A percentile compares a stretch with the other conserved stretches of the same genome.
These are phyloP conservation scores for Tethya wilhelma DNA, from an alignment of 37 sponge, comb jelly and placozoan species.

Conservation along the genomic window DNA sequence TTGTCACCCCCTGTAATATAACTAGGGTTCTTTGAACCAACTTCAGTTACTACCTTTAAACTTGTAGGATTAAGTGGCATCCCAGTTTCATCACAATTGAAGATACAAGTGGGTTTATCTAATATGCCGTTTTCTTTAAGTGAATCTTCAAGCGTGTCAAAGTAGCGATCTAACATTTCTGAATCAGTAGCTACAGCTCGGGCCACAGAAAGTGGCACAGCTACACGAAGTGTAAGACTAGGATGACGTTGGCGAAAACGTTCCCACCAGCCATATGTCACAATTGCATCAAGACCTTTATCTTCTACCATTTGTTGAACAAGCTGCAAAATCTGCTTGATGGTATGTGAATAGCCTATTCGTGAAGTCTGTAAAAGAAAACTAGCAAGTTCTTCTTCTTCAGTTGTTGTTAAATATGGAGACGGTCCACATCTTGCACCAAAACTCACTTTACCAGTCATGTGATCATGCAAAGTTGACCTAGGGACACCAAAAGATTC, in stretches of 20 bases:
- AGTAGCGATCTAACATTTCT: background rate
- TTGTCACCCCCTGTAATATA: conserved; percentile 30
- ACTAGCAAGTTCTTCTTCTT: too few species aligned
- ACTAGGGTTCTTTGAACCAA: conserved; percentile 12
- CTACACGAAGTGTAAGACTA: background rate
- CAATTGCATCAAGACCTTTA: conserved; percentile 23
- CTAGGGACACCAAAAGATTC: too few species aligned
- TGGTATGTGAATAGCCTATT: too few species aligned
- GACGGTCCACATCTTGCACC: too few species aligned
- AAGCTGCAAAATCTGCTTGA: too few species aligned
- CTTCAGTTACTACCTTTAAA: background rate
- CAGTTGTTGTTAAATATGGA: too few species aligned
- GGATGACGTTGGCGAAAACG: conserved; percentile 6
- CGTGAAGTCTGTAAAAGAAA: too few species aligned
- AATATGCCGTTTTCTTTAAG: conserved; percentile 24
- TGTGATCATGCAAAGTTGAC: too few species aligned
- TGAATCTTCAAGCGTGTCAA: conserved; percentile 34
- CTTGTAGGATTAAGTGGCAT: conserved; percentile 23
- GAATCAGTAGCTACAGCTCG: conserved; percentile 1
- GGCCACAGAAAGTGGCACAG: background rate
- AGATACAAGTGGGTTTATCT: conserved; percentile 37
- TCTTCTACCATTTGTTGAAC: conserved; percentile 7
- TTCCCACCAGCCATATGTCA: conserved; percentile 54
- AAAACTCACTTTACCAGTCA: too few species aligned
- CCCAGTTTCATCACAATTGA: conserved; percentile 47